Percentiles rank a stretch among this genome's conserved stretches.
phyloP scores from a whole-genome alignment of 2,888 invertebrate genomes.

The Amblyteles armatorius region DNA sequence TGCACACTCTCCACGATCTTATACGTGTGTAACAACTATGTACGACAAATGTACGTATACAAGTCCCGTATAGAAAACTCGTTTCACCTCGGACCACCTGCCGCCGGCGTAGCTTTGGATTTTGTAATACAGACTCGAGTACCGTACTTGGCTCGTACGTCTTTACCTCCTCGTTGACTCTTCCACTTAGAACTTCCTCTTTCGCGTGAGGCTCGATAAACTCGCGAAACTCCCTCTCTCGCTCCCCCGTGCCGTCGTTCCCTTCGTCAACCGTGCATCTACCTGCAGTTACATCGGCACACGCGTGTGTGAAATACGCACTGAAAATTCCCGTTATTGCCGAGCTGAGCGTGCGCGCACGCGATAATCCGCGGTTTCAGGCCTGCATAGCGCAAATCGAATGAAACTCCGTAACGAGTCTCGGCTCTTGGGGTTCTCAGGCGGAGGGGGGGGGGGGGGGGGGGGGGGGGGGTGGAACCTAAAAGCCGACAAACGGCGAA shows the following conservation, averaged over 20 bases:
- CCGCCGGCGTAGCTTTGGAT: constrained; percentile 34
- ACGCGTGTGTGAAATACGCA: not conserved
- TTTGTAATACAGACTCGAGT: constrained; percentile 41
- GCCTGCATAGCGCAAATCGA: constrained; percentile 30
- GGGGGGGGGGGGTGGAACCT: constrained; percentile 19
- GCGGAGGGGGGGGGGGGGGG: constrained; percentile 27
- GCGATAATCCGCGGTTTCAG: constrained; percentile 31
- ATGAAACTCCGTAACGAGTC: constrained; percentile 44
- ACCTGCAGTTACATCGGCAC: not conserved
- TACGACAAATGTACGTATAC: constrained; percentile 21
- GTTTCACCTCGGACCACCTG: constrained; percentile 48
- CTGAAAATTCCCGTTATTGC: constrained; percentile 29
- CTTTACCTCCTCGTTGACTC: constrained; percentile 49
- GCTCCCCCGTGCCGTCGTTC: constrained; percentile 1
- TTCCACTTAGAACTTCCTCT: constrained; percentile 47
- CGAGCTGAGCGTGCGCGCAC: not conserved
- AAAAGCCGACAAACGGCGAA: constrained; percentile 62
- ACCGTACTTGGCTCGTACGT: not conserved
- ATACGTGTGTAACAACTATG: constrained; percentile 12
- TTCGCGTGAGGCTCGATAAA: constrained; percentile 33
- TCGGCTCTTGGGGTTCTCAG: not conserved
- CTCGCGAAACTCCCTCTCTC: constrained; percentile 20
- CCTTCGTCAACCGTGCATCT: not conserved
- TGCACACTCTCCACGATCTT: not conserved
- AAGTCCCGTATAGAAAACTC: constrained; percentile 15